Conservation (phyloP, 2,797 vertebrate species). For the Cichlasoma orientale region DNA sequence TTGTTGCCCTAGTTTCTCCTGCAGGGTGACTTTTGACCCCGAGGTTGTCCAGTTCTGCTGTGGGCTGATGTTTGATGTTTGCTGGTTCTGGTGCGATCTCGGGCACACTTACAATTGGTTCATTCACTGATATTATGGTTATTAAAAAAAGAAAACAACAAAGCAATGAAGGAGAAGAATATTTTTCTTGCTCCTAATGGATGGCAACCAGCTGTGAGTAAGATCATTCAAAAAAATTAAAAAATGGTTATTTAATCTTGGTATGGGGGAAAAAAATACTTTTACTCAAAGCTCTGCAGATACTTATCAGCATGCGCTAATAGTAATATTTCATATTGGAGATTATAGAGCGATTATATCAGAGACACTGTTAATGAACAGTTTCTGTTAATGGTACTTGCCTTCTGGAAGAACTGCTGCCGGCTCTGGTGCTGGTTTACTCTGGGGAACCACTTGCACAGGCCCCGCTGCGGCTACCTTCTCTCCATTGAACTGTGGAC, state of each 20-base stretch:
- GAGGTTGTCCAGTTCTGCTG: conserved; percentile 7
- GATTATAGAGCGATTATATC: too few relatives aligned
- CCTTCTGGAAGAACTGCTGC: conserved; percentile 50
- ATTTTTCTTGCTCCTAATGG: background rate
- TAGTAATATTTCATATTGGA: background rate
- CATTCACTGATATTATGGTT: too few relatives aligned
- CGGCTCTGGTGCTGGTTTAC: conserved; percentile 11
- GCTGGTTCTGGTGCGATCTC: conserved; percentile 34
- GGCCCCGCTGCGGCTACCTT: conserved; percentile 30
- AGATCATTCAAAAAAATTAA: background rate
- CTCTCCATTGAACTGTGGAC: conserved; percentile 25
- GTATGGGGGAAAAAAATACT: too few relatives aligned
- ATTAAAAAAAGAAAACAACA: background rate
- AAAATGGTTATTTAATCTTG: too few relatives aligned
- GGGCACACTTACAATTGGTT: background rate
- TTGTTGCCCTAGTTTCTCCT: conserved; percentile 36
- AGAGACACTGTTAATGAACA: background rate
- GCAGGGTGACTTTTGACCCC: conserved; percentile 43
- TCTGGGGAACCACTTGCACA: conserved; percentile 27
- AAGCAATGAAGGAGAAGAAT: background rate
- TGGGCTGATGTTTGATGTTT: conserved; percentile 36
- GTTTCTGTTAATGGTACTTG: conserved; percentile 37
- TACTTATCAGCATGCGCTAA: background rate
- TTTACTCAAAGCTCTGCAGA: too few relatives aligned
- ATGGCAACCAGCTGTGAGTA: background rate